A percentile compares a stretch with the other conserved stretches of the same genome.
Evolutionary conservation across 2,113 vertebrate species (phyloP).

Genomic region (Halichoeres trimaculatus): DNA sequence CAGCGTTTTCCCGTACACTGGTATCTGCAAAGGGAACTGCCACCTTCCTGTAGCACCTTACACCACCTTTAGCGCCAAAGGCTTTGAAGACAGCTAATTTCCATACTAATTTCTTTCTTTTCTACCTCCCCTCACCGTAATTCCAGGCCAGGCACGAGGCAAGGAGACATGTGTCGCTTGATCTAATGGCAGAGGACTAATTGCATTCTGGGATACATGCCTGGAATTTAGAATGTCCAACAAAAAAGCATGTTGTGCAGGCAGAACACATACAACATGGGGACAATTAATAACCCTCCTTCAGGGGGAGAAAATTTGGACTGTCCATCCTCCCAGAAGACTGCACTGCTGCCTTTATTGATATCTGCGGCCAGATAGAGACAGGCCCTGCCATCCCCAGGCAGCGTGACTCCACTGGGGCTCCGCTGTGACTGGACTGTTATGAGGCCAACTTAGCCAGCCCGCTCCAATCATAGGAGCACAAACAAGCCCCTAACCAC

Average conservation of each 20-base stretch:
- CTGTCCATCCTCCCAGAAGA: conserved; percentile 68
- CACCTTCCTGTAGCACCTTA: conserved; percentile 76
- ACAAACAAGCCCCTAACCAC: conserved; percentile 78
- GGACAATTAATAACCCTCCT: conserved; percentile 80
- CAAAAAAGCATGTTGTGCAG: conserved; percentile 68
- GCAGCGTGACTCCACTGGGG: conserved; percentile 70
- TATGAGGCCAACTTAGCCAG: conserved; percentile 78
- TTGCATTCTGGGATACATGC: conserved; percentile 81
- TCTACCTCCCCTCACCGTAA: conserved; percentile 64
- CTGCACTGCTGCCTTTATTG: conserved; percentile 75
- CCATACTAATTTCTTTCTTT: conserved; percentile 85
- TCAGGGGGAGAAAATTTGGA: conserved; percentile 71
- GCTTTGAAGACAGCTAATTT: conserved; percentile 83
- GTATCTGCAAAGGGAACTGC: conserved; percentile 78
- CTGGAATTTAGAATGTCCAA: conserved; percentile 75
- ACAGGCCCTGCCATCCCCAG: conserved; percentile 68
- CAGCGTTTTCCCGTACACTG: conserved; percentile 58
- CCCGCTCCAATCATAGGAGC: conserved; percentile 74
- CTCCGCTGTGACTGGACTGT: conserved; percentile 79
- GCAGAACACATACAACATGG: conserved; percentile 67
- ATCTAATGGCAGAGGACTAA: conserved; percentile 82
- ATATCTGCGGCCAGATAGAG: conserved; percentile 78
- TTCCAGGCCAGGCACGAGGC: conserved; percentile 72
- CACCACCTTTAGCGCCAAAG: conserved; percentile 79
- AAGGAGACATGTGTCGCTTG: conserved; percentile 77